phyloP scores from a whole-genome alignment of 35 echinoderm and acorn worm species.

The Anneissia japonica region DNA sequence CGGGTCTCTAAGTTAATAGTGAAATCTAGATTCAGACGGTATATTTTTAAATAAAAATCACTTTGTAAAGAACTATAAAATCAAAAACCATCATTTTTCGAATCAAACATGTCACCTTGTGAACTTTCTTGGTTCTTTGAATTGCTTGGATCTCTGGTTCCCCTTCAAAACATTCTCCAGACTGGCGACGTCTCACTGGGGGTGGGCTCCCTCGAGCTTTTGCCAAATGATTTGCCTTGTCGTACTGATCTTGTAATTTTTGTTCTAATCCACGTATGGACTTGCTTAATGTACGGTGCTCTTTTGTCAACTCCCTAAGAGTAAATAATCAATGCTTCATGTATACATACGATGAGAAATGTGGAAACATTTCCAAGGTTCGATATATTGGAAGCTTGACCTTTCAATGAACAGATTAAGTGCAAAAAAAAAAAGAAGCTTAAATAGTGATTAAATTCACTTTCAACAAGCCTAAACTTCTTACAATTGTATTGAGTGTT shows the following conservation, averaged over 20 bases:
- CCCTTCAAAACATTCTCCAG: constrained; percentile 54
- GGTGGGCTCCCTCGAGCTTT: constrained; percentile 42
- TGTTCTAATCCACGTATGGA: constrained; percentile 65
- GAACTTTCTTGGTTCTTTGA: constrained; percentile 74
- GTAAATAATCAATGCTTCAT: constrained; percentile 10
- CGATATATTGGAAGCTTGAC: too few relatives aligned
- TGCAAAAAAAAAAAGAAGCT: constrained; percentile 16
- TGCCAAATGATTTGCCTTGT: constrained; percentile 29
- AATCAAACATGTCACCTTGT: constrained; percentile 79
- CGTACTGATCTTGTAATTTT: constrained; percentile 37
- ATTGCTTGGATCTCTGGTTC: constrained; percentile 72
- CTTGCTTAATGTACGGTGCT: constrained; percentile 60
- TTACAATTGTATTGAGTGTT: too few relatives aligned
- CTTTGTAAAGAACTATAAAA: too few relatives aligned
- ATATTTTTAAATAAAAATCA: too few relatives aligned
- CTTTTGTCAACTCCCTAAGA: constrained; percentile 16
- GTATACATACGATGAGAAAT: not conserved
- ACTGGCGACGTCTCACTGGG: constrained; percentile 17
- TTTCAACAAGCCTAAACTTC: too few relatives aligned
- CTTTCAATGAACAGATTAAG: constrained; percentile 13
- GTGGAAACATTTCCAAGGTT: not conserved
- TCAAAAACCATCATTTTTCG: too few relatives aligned
- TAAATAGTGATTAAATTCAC: too few relatives aligned
- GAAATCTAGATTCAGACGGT: too few relatives aligned
- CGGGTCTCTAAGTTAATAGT: too few relatives aligned